Evolutionary conservation across 2,888 invertebrate species (phyloP), one percentile per base, ranked within the genome.

Genomic region (Chrysina gloriosa): DNA sequence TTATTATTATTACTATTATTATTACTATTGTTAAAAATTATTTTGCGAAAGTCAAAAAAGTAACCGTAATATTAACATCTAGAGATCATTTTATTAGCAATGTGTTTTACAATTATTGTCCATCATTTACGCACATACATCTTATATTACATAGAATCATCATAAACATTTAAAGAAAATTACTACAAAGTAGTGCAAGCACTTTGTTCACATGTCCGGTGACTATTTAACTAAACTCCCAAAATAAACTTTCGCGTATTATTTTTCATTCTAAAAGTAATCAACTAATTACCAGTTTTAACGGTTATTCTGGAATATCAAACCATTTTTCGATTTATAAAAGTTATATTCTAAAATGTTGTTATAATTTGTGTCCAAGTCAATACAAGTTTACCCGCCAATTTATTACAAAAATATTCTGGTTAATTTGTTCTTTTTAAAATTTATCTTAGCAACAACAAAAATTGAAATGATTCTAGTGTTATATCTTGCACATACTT

Each of bases 101-200:
- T 54, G 39, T 39, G 7, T 58, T 39, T 58, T 58, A 58, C 58
- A 58, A 39, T 58, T 58, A 58, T 58, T 58, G 58, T 58, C 58
- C 58, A 39, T 36, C 39, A 58, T 58, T 34, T 39, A 58, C 39
- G 23, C 58, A 58, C 58, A 58, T 39, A 39, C 58, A 58, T 58
- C 27, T 58, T 23, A 25, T 58, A 23, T 58, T 39, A 29, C 21
- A 56, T 36, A 36, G 36, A 23, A 36, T 39, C 39, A 39, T 39
- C 31, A 39, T 27, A 14, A 21, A 50, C 14, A 27, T 16, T 50
- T n/a, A 50, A 23, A 50, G 3, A 16, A 50, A 50, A 9, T n/a
- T 29, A 50, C 14, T 50, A 14, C 50, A 50, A 50, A 50, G 50
- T 50, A 27, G 50, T 50, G 50, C 50, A 50, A 50, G 50, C 6